A percentile compares a stretch with the other conserved stretches of the same genome.
phyloP scores from a whole-genome alignment of 1,140 invertebrate genomes.

The Ooceraea biroi region DNA sequence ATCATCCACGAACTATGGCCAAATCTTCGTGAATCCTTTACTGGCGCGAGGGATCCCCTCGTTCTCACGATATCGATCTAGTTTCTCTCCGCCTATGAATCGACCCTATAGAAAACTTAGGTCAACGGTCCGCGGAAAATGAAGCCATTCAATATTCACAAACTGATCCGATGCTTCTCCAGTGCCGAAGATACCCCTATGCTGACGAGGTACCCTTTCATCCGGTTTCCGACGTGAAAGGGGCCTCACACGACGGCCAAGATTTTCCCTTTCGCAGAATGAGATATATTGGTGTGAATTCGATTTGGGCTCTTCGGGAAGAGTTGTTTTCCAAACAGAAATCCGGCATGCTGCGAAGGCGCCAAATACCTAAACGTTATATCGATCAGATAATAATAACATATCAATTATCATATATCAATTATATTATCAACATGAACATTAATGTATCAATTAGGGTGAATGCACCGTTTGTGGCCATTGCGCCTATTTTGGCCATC shows the following conservation, averaged over 20 bases:
- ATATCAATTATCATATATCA: too few relatives aligned
- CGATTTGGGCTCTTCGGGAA: constrained; percentile 4
- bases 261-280: constrained; percentile 45
- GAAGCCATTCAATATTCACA: constrained; percentile 74
- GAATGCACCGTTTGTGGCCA: too few relatives aligned
- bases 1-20: constrained; percentile 13
- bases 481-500: too few relatives aligned
- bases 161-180: constrained; percentile 61
- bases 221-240: constrained; percentile 51
- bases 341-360: not conserved
- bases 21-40: constrained; percentile 15
- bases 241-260: constrained; percentile 28
- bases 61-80: constrained; percentile 72
- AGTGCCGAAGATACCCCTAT: constrained; percentile 46
- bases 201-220: constrained; percentile 48
- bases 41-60: constrained; percentile 45
- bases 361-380: not conserved
- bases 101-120: constrained; percentile 54
- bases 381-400: not conserved
- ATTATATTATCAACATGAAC: too few relatives aligned
- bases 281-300: not conserved
- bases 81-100: not conserved
- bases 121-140: constrained; percentile 65
- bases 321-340: constrained; percentile 36
- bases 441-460: too few relatives aligned